Base-by-base conservation (phyloP, 2,797 vertebrate genomes). In the Propithecus perrieri region DNA sequence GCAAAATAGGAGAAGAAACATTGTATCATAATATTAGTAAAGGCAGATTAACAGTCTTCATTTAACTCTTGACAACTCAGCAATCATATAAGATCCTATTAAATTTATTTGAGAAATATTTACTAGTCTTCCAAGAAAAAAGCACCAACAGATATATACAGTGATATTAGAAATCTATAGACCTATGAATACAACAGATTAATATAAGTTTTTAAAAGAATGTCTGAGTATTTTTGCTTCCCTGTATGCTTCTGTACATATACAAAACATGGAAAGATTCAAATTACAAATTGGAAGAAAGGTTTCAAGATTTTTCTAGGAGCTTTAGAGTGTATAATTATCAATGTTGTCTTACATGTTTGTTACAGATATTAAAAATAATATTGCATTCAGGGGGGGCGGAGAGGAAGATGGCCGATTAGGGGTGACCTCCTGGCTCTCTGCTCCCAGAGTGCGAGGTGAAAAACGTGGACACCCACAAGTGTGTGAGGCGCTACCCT, bases 1-100 rank as follows among this genome's bases (percentile, higher is more conserved):
- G 69, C 75, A 78, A 93, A 84, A 72, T 67, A 97, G 67, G 67
- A 85, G 93, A 78, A 85, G 57, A 96, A 94, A 35, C 33, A 89
- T 2, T 85, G 35, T 86, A 81, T 90, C 87, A 33, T 59, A 96
- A 46, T 8, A 12, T 65, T 96, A 79, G 48, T 26, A 71, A 28
- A 75, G 17, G 72, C 28, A 71, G 15, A 88, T 35, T 1, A 95
- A 43, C 61, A 87, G 9, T 13, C 35, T 92, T 84, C 4, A 57
- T 18, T 94, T 96, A 93, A 72, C 20, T 91, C 10, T 71, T 89
- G 26, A 57, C 18, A 76, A 76, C 63, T 3, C 5, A 50, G 28
- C 43, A 28, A 57, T 85, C 14, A 85, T 28, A 43, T 75, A 80
- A 41, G 13, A 57, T 76, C 1, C 18, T 57, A 59, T 78, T 85